phyloP scores from a whole-genome alignment of 2,113 vertebrate species.

The Centropristis striata region DNA sequence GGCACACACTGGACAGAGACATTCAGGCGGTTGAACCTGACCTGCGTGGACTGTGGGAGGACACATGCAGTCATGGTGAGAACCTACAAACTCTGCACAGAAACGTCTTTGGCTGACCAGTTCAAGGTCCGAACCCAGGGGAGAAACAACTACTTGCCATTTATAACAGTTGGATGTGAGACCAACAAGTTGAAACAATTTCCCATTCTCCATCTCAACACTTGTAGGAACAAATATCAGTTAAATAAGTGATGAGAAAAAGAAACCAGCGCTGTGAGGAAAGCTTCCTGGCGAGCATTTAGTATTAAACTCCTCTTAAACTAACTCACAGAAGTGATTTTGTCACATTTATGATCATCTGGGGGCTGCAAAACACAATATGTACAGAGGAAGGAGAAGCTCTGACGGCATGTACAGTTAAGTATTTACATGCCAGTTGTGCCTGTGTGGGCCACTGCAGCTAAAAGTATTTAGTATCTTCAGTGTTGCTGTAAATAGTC shows the following conservation, averaged over 20 bases:
- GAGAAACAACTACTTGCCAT: not conserved
- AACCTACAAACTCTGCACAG: not conserved
- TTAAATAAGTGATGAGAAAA: not conserved
- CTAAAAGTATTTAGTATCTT: conserved; percentile 13
- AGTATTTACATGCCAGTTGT: conserved; percentile 41
- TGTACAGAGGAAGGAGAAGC: conserved; percentile 15
- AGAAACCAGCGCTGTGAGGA: not conserved
- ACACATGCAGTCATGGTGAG: too few relatives aligned
- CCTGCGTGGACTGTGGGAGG: not conserved
- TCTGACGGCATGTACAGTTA: conserved; percentile 23
- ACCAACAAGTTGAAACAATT: not conserved
- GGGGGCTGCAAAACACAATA: conserved; percentile 14
- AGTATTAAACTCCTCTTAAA: not conserved
- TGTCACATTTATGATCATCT: conserved; percentile 37
- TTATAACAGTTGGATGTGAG: not conserved
- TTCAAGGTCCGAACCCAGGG: too few relatives aligned
- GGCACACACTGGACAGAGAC: not conserved
- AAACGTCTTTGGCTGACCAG: too few relatives aligned
- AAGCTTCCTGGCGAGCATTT: not conserved
- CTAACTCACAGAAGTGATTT: conserved; percentile 13
- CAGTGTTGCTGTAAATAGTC: conserved; percentile 47
- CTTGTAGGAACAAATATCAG: not conserved
- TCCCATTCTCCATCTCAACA: not conserved
- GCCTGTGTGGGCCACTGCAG: conserved; percentile 62
- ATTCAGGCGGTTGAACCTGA: not conserved